These are phyloP conservation scores for Sinhomidia bicolor DNA, from an alignment of 2,888 invertebrate species.

Conservation along the genomic window DNA sequence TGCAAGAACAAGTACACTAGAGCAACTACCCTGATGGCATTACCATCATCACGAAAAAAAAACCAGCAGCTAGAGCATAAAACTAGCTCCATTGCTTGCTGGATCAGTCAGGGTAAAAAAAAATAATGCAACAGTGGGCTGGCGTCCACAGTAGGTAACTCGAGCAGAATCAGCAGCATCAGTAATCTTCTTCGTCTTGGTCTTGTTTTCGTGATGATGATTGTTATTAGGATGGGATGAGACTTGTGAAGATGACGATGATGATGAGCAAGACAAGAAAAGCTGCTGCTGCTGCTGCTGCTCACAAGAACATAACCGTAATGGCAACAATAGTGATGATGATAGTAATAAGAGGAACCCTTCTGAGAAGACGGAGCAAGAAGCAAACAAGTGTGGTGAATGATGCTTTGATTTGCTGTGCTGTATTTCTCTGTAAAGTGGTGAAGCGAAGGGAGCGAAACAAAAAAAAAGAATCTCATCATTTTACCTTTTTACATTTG, in stretches of 20 bases:
- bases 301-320: slow-evolving; percentile 71
- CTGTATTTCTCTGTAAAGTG: too few species aligned
- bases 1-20: neutral
- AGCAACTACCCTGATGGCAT: slow-evolving; percentile 23
- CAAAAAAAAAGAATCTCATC: slow-evolving; percentile 6
- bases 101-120: neutral
- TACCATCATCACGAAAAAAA: slow-evolving; percentile 17
- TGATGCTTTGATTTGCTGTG: neutral
- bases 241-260: slow-evolving; percentile 4
- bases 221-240: slow-evolving; percentile 44
- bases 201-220: slow-evolving; percentile 46
- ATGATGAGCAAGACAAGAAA: slow-evolving; percentile 64
- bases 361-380: slow-evolving; percentile 64
- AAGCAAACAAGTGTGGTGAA: slow-evolving; percentile 59
- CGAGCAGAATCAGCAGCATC: slow-evolving; percentile 41
- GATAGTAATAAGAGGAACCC: slow-evolving; percentile 68
- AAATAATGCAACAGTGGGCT: slow-evolving; percentile 60
- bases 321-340: slow-evolving; percentile 59
- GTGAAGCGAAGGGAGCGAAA: neutral
- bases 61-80: slow-evolving; percentile 31
- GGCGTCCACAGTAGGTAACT: slow-evolving; percentile 66
- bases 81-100: neutral
- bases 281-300: too few species aligned
- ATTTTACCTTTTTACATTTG: slow-evolving; percentile 34
- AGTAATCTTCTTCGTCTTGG: slow-evolving; percentile 3